Evolutionary conservation across 2,113 vertebrate genomes (phyloP).

Genomic region (Coreoperca whiteheadi): DNA sequence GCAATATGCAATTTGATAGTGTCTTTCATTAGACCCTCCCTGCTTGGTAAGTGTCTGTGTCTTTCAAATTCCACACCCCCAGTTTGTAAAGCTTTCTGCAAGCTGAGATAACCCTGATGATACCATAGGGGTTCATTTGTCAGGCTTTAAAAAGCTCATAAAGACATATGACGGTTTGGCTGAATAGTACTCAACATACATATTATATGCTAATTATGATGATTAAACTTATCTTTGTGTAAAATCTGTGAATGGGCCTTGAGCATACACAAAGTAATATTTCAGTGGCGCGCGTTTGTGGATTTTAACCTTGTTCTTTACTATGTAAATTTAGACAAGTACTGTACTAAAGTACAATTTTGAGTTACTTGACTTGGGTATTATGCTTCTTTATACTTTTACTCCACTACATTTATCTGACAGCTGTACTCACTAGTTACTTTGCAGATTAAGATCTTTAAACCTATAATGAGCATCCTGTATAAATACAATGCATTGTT

Average conservation of each 20-base stretch:
- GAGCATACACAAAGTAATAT: neutral
- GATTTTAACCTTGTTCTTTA: neutral
- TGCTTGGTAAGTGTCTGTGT: neutral
- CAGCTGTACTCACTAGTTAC: neutral
- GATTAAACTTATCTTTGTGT: neutral
- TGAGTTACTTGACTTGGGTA: neutral
- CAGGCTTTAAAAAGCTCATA: constrained; percentile 1
- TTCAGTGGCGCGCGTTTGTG: neutral
- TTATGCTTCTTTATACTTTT: neutral
- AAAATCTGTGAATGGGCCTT: too few relatives aligned
- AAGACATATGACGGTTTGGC: constrained; percentile 5
- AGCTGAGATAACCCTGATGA: constrained; percentile 25
- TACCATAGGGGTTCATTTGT: neutral
- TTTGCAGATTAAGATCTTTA: neutral
- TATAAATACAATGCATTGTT: neutral
- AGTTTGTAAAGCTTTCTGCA: neutral
- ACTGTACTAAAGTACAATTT: neutral
- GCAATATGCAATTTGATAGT: neutral
- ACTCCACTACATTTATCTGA: neutral
- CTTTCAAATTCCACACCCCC: neutral
- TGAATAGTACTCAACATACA: constrained; percentile 2
- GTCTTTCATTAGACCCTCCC: neutral
- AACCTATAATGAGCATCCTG: neutral
- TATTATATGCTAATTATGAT: neutral
- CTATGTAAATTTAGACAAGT: neutral